Conservation (phyloP, 1,140 invertebrate species). For the Capitella teleta region DNA sequence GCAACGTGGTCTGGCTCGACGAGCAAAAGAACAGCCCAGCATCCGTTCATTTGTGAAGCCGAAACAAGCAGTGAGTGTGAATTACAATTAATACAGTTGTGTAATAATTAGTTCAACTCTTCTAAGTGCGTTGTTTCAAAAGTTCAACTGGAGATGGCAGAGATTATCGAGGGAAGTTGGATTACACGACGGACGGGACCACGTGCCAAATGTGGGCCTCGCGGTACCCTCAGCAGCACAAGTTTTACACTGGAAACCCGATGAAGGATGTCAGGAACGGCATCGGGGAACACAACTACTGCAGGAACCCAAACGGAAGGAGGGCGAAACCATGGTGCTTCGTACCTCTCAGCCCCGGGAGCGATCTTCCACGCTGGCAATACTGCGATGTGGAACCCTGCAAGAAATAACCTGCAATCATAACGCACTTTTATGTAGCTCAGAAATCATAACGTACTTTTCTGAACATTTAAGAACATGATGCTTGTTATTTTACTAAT, state of each 20-base stretch:
- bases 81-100: too few relatives aligned
- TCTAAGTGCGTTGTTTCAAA: conserved; percentile 14
- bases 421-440: too few relatives aligned
- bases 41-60: conserved; percentile 7
- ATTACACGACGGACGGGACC: conserved; percentile 23
- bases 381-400: conserved; percentile 20
- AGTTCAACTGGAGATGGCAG: conserved; percentile 21
- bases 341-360: conserved; percentile 23
- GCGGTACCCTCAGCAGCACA: conserved; percentile 29
- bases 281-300: conserved; percentile 24
- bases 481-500: too few relatives aligned
- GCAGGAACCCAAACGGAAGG: conserved; percentile 19
- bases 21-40: not conserved
- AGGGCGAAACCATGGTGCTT: conserved; percentile 25
- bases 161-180: conserved; percentile 26
- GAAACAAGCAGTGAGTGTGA: not conserved
- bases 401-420: too few relatives aligned
- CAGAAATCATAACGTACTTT: too few relatives aligned
- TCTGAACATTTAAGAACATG: too few relatives aligned
- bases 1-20: not conserved
- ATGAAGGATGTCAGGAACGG: conserved; percentile 17
- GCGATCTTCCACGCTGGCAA: conserved; percentile 17
- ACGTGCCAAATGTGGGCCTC: conserved; percentile 32
- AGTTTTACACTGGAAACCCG: conserved; percentile 13
- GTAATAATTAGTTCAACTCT: not conserved